Conservation (phyloP, 2,888 invertebrate genomes). For the Chirona hameri region DNA sequence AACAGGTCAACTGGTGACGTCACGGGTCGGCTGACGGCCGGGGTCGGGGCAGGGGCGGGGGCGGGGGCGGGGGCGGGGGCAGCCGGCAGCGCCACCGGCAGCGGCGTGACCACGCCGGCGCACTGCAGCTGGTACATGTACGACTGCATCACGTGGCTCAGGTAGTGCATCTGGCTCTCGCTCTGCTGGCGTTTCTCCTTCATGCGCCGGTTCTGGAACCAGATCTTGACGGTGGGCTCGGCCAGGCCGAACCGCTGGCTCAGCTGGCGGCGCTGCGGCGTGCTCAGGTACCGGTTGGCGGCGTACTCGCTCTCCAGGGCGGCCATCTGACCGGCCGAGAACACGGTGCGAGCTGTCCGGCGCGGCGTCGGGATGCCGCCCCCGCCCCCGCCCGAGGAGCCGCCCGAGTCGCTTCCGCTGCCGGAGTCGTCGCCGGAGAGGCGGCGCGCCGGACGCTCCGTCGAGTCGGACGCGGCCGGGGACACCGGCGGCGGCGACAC, state of each 20-base stretch:
- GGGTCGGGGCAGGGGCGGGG: too few relatives aligned
- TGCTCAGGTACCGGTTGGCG: conserved; percentile 39
- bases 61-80: neutral
- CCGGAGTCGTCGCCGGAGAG: conserved; percentile 14
- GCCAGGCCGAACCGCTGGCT: conserved; percentile 38
- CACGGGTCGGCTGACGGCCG: neutral
- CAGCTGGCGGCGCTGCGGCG: conserved; percentile 38
- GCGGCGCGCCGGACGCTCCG: neutral
- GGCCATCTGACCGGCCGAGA: conserved; percentile 38
- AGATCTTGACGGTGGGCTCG: conserved; percentile 40
- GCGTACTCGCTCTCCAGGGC: conserved; percentile 38
- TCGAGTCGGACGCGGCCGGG: neutral
- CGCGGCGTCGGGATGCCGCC: neutral
- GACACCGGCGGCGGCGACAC: neutral
- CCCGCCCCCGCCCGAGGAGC: neutral
- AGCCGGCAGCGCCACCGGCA: neutral
- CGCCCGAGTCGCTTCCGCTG: conserved; percentile 4
- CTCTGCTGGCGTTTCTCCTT: conserved; percentile 39
- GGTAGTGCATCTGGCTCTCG: conserved; percentile 27
- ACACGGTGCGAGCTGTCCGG: conserved; percentile 39
- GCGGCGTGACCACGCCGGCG: neutral
- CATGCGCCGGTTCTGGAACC: conserved; percentile 41
- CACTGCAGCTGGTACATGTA: conserved; percentile 31
- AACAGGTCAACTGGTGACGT: neutral
- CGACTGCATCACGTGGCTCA: conserved; percentile 5